These are phyloP conservation scores for Lordiphosa collinella DNA, from an alignment of 1,140 invertebrate species.

Conservation along the genomic window DNA sequence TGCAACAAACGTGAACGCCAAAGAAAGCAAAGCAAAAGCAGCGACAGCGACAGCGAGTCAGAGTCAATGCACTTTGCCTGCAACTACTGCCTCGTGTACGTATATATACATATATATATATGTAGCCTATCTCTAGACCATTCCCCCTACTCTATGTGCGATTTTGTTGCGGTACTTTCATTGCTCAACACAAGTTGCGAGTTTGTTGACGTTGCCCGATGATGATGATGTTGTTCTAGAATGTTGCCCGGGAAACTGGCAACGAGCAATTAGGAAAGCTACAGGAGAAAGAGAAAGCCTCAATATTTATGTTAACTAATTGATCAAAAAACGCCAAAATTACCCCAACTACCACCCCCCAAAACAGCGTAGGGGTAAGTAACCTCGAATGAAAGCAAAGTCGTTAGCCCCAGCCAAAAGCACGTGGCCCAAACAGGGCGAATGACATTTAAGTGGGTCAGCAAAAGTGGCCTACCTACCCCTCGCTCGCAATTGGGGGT, in stretches of 20 bases:
- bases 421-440: slow-evolving; percentile 38
- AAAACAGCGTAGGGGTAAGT: slow-evolving; percentile 62
- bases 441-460: slow-evolving; percentile 74
- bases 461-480: slow-evolving; percentile 55
- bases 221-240: slow-evolving; percentile 42
- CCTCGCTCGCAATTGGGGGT: slow-evolving; percentile 14
- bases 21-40: too few relatives aligned
- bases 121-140: background rate
- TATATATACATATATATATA: background rate
- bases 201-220: slow-evolving; percentile 54
- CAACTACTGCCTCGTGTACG: slow-evolving; percentile 26
- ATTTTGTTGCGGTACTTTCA: slow-evolving; percentile 74
- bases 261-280: slow-evolving; percentile 14
- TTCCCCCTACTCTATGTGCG: slow-evolving; percentile 20
- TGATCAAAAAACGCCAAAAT: too few relatives aligned
- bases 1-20: too few relatives aligned
- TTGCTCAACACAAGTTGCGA: slow-evolving; percentile 62
- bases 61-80: slow-evolving; percentile 69
- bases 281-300: slow-evolving; percentile 69
- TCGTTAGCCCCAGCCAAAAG: slow-evolving; percentile 19
- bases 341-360: too few relatives aligned
- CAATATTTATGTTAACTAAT: slow-evolving; percentile 7
- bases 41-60: slow-evolving; percentile 37
- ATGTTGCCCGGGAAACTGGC: slow-evolving; percentile 41
- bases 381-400: slow-evolving; percentile 77